Conservation (phyloP, 2,797 vertebrate species). For the Cossypha caffra region DNA sequence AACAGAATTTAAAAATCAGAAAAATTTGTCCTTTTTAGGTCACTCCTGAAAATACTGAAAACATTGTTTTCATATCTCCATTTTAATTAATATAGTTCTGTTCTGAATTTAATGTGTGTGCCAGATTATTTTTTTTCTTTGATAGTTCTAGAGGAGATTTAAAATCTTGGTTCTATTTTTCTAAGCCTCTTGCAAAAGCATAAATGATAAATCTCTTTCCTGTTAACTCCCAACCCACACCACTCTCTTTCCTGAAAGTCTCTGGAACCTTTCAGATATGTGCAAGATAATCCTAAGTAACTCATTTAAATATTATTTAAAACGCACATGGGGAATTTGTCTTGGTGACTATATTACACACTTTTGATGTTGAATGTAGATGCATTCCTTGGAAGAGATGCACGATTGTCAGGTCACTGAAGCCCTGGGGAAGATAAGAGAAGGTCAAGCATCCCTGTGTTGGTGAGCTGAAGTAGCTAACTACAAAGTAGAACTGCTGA, state of each 20-base stretch:
- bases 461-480: background rate
- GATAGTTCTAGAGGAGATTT: background rate
- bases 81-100: background rate
- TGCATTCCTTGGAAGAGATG: background rate
- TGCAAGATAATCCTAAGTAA: background rate
- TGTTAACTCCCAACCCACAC: background rate
- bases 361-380: background rate
- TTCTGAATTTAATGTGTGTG: background rate
- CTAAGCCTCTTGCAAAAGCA: background rate
- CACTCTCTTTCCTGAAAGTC: background rate
- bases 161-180: background rate
- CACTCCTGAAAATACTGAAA: background rate
- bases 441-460: background rate
- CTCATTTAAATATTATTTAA: background rate
- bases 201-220: background rate
- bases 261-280: background rate
- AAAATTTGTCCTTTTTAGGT: background rate
- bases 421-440: background rate
- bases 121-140: background rate
- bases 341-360: background rate
- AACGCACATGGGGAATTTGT: background rate
- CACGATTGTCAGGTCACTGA: background rate
- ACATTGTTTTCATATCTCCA: background rate
- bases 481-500: background rate
- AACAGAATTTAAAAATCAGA: background rate